Evolutionary conservation across 2,888 invertebrate genomes (phyloP), one percentile per base, ranked within the genome.

Genomic region (Trichogramma dendrolimi): DNA sequence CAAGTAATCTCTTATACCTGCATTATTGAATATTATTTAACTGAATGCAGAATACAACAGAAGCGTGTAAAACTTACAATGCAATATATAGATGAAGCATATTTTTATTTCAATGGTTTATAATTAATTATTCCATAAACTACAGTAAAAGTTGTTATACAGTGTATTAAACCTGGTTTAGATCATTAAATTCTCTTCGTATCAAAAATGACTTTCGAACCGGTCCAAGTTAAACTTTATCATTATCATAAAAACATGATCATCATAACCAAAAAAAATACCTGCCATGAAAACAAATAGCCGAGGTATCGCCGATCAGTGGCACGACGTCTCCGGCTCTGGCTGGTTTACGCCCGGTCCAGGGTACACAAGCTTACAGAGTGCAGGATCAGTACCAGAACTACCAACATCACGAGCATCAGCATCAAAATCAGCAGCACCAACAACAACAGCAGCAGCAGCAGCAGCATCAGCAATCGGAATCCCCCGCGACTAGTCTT

Each of bases 321-420:
- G 82, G 82, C 68, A 74, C 77, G 61, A 74, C 78, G 61, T 77
- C 78, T 58, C 81, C 83, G 65, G 80, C 81, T 64, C 67, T 77
- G 63, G 78, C 82, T 63, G 82, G 84, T 68, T 80, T 90, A 68
- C 84, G 90, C 73, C 89, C 89, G 81, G 91, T 92, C 73, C 81
- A 83, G 70, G 27, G 90, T 92, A 69, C 92, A 92, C 67, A 85
- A 89, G 80, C 39, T 47, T 58, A 4, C 62, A 55, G 49, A 39
- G 59, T 27, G 2, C 27, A 27, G 27, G 27, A 27, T 27, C 27
- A 27, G 27, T 27, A 27, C 27, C 27, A 27, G 3, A 27, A 27
- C 27, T 27, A 27, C 27, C 27, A 46, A 46, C 46, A 10, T 10
- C 8, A 10, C 2, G n/a, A 46, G 10, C 8, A 46, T 46, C 46